Conservation (phyloP, 2,888 invertebrate species). For the Torymus tubicola region DNA sequence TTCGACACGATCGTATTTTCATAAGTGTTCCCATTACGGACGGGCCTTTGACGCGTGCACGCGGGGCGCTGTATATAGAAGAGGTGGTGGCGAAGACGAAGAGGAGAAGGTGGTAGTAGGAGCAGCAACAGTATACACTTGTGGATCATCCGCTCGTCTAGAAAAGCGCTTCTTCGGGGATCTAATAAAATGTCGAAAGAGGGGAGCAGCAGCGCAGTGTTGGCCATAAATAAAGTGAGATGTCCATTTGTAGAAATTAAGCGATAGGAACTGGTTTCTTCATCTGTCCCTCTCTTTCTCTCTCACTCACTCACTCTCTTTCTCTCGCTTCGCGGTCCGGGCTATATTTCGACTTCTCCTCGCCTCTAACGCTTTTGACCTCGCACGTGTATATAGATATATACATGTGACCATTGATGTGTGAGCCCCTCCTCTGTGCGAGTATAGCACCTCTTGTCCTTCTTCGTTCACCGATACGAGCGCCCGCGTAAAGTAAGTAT, state of each 20-base stretch:
- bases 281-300: background rate
- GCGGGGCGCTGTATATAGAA: too few species aligned
- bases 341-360: constrained; percentile 60
- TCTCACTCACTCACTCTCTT: too few species aligned
- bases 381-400: background rate
- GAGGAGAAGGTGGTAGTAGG: too few species aligned
- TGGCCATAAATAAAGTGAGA: constrained; percentile 72
- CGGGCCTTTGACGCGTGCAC: too few species aligned
- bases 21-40: constrained; percentile 10
- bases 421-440: too few species aligned
- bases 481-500: background rate
- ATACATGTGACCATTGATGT: too few species aligned
- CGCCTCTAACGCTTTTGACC: constrained; percentile 23
- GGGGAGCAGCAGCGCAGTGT: constrained; percentile 62
- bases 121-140: too few species aligned
- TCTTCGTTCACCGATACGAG: background rate
- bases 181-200: constrained; percentile 33
- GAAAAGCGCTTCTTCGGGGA: background rate
- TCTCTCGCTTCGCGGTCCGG: constrained; percentile 54
- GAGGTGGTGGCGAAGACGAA: too few species aligned
- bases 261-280: constrained; percentile 73
- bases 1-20: constrained; percentile 21
- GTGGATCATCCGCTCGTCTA: too few species aligned
- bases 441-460: too few species aligned
- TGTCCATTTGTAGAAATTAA: constrained; percentile 74